phyloP scores from a whole-genome alignment of 2,113 vertebrate species.

The Sceloporus undulatus region DNA sequence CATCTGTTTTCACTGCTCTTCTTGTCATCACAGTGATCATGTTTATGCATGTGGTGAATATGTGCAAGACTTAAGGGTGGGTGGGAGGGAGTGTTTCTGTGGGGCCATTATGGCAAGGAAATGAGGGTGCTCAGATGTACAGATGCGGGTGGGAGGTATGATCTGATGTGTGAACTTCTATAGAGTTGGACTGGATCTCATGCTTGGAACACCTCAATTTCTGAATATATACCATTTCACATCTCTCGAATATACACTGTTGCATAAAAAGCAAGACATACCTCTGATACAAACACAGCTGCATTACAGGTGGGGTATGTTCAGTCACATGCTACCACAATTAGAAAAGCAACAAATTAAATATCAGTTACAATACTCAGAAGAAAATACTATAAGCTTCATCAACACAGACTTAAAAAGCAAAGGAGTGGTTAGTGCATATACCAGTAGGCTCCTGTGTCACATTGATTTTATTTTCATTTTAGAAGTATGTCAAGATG shows the following conservation, averaged over 20 bases:
- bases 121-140: background rate
- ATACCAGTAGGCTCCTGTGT: background rate
- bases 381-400: constrained; percentile 12
- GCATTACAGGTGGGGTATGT: background rate
- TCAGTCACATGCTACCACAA: background rate
- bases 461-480: background rate
- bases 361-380: background rate
- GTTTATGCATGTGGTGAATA: constrained; percentile 4
- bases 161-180: background rate
- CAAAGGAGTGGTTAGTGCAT: background rate
- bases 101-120: background rate
- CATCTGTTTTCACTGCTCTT: constrained; percentile 2
- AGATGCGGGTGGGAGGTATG: background rate
- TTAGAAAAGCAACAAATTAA: background rate
- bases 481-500: background rate
- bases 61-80: background rate
- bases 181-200: background rate
- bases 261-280: background rate
- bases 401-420: background rate
- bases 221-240: background rate
- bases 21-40: constrained; percentile 9
- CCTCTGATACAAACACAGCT: background rate
- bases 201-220: too few species aligned
- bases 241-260: background rate
- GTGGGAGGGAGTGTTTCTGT: background rate